Evolutionary conservation across 2,113 vertebrate species (phyloP), one percentile per base, ranked within the genome.

Genomic region (Lota lota): DNA sequence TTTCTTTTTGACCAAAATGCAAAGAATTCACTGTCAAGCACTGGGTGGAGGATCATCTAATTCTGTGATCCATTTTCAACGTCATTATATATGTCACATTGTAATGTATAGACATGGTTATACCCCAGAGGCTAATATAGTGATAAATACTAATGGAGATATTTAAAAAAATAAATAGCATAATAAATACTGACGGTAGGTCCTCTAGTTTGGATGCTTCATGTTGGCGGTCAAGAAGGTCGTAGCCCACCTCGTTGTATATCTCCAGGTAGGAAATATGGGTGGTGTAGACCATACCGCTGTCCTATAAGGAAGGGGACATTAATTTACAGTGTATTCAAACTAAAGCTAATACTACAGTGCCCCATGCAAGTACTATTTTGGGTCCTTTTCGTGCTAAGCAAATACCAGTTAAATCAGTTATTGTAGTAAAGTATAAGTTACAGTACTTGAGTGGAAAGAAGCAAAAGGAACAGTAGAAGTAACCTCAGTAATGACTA

Each of bases 211-310:
- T 90, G 77, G 94, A 95, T 61, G 94, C 93, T 87, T 98, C 94
- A 0, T 96, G 93, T 67, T 90, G 91, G 76, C 95, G 93, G 80
- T 97, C 92, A 79, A 99, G 83, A 5, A 99, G 92, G 85, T 99
- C 97, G 22, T 95, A 99, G 82, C 97, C 96, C 82, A 92, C 90
- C 81, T 99, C 97, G 61, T 99, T 99, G 90, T 99, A 99, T 87
- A 99, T 96, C 91, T 99, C 97, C 87, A 99, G 91, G 83, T 99
- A 99, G 70, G 97, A 99, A 82, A 99, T 90, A 56, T 95, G 93
- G 18, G 92, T 92, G 68, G 93, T 96, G 56, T 95, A 97, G 7
- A 94, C 81, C 88, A 94, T 94, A 76, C 88, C 94, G 87, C 86
- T 93, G 80, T 98, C 94, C 97, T 99, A 86, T 68, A 78, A 64